phyloP scores from a whole-genome alignment of 2,113 vertebrate genomes.

The Naja naja region DNA sequence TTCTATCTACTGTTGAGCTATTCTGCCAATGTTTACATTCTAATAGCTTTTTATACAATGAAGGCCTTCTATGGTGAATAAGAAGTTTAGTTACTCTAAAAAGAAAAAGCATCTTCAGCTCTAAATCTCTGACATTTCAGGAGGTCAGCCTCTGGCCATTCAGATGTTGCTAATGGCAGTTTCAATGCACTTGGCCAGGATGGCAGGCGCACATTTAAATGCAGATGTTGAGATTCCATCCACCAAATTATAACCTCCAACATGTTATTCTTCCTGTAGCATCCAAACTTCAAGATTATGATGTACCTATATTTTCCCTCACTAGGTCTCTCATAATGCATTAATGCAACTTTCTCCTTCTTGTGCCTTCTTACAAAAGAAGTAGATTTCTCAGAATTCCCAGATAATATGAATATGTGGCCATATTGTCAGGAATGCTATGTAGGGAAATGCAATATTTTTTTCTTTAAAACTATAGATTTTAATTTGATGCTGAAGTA shows the following conservation, averaged over 20 bases:
- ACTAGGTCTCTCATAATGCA: background rate
- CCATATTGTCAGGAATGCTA: background rate
- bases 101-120: background rate
- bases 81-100: background rate
- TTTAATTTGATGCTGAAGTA: slow-evolving; percentile 43
- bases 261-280: background rate
- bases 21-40: background rate
- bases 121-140: background rate
- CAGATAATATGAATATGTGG: background rate
- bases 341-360: background rate
- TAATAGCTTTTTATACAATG: background rate
- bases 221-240: background rate
- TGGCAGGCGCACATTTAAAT: background rate
- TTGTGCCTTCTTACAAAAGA: background rate
- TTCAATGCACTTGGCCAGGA: background rate
- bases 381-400: background rate
- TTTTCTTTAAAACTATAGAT: slow-evolving; percentile 43
- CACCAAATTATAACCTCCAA: background rate
- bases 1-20: background rate
- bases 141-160: background rate
- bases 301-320: background rate
- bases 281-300: background rate
- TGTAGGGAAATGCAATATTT: background rate
- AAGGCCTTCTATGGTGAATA: background rate
- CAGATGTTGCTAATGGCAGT: background rate